Conservation (phyloP, 2,797 vertebrate genomes). For the Alfaro cultratus region DNA sequence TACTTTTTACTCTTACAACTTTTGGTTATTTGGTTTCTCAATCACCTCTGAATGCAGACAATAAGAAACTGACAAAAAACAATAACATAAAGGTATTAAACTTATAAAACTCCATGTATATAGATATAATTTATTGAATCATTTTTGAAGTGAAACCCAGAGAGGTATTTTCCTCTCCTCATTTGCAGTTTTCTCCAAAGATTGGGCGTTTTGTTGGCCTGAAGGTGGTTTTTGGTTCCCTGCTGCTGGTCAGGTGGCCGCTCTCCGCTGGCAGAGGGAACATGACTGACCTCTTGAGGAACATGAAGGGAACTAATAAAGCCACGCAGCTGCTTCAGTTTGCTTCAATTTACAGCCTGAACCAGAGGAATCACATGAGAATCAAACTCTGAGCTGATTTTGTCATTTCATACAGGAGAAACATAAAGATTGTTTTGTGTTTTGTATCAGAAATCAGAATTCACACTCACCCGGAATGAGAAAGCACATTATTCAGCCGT, state of each 20-base stretch:
- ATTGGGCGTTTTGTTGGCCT: background rate
- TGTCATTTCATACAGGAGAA: background rate
- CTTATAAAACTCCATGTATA: background rate
- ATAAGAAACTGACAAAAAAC: background rate
- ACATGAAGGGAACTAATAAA: slow-evolving; percentile 42
- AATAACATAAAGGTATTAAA: background rate
- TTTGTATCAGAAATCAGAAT: slow-evolving; percentile 24
- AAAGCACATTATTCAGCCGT: slow-evolving; percentile 42
- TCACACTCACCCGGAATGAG: slow-evolving; percentile 47
- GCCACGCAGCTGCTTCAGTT: background rate
- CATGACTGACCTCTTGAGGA: slow-evolving; percentile 78
- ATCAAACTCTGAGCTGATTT: background rate
- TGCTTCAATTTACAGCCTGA: background rate
- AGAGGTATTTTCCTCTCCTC: background rate
- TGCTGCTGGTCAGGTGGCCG: slow-evolving; percentile 38
- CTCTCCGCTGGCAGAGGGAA: slow-evolving; percentile 40
- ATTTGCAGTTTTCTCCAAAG: background rate
- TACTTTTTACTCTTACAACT: too few species aligned
- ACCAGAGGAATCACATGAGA: background rate
- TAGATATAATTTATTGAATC: background rate
- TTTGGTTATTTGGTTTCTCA: too few species aligned
- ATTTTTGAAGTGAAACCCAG: background rate
- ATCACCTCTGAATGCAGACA: too few species aligned
- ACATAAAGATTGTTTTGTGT: background rate
- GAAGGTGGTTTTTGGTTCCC: background rate